Percentiles rank a stretch among this genome's conserved stretches.
These are phyloP conservation scores for Larimichthys crocea DNA, from an alignment of 2,113 vertebrate species.

Conservation along the genomic window DNA sequence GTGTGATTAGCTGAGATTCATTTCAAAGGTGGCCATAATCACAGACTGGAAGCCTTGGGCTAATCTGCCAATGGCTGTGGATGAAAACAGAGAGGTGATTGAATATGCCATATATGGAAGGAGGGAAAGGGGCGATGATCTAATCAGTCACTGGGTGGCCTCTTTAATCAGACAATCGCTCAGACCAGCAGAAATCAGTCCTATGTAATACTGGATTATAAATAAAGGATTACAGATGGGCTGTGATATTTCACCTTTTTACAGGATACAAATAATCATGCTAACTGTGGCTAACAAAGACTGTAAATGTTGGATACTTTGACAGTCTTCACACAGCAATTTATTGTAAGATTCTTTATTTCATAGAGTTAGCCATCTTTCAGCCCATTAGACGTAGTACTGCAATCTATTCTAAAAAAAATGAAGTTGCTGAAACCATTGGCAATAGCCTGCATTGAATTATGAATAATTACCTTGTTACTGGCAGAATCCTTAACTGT, in stretches of 20 bases:
- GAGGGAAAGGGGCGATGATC: constrained; percentile 20
- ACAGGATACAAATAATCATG: neutral
- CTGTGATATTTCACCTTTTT: neutral
- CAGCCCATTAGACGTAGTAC: neutral
- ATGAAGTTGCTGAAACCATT: neutral
- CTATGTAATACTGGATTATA: neutral
- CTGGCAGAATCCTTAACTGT: neutral
- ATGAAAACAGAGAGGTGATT: constrained; percentile 47
- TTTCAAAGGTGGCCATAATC: constrained; percentile 51
- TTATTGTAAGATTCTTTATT: neutral
- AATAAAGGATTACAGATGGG: constrained; percentile 5
- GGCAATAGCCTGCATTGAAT: neutral
- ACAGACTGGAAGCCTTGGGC: constrained; percentile 21
- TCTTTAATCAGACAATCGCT: constrained; percentile 39
- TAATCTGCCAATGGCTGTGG: constrained; percentile 42
- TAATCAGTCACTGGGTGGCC: constrained; percentile 40
- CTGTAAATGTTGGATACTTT: neutral
- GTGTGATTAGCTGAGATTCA: constrained; percentile 54
- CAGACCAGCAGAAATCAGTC: neutral
- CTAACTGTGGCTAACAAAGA: neutral
- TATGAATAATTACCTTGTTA: neutral
- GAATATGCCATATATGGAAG: constrained; percentile 32
- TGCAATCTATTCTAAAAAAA: neutral
- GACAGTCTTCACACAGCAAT: no score
- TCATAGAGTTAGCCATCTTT: neutral